Percentiles rank a stretch among this genome's conserved stretches.
Evolutionary conservation across 2,113 vertebrate species (phyloP).

Genomic region (Chiloscyllium plagiosum): DNA sequence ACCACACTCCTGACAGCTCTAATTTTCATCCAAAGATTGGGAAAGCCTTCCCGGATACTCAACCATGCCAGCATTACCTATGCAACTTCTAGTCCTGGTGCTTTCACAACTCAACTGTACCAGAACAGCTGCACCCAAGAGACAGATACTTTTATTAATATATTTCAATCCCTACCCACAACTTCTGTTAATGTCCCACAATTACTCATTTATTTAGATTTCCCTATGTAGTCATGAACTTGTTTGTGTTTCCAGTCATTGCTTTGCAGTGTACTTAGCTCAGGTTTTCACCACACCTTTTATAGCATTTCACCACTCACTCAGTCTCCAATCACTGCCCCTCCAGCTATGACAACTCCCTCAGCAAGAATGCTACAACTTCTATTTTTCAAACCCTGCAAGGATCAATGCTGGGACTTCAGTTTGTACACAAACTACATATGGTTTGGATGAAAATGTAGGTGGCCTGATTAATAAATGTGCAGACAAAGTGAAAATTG

Average conservation of each 20-base stretch:
- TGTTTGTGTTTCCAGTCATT: not conserved
- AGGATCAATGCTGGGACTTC: too few relatives aligned
- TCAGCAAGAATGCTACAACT: too few relatives aligned
- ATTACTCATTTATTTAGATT: not conserved
- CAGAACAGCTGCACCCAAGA: not conserved
- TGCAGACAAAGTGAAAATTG: too few relatives aligned
- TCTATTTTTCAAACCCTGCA: too few relatives aligned
- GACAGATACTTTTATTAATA: not conserved
- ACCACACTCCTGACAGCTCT: not conserved
- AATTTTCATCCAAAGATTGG: not conserved
- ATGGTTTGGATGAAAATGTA: too few relatives aligned
- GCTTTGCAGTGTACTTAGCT: too few relatives aligned
- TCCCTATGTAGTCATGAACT: not conserved
- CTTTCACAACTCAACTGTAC: not conserved
- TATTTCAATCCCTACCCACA: too few relatives aligned
- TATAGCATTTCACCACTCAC: not conserved
- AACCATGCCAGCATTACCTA: not conserved
- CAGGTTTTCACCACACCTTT: not conserved
- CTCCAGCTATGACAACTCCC: not conserved
- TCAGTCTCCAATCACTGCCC: not conserved
- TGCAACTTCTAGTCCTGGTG: not conserved
- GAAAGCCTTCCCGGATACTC: not conserved
- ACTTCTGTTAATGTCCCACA: too few relatives aligned
- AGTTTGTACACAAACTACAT: too few relatives aligned
- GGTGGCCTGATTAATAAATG: too few relatives aligned